These are phyloP conservation scores for Drosophila obscura DNA, from an alignment of 1,140 invertebrate genomes.

Conservation along the genomic window DNA sequence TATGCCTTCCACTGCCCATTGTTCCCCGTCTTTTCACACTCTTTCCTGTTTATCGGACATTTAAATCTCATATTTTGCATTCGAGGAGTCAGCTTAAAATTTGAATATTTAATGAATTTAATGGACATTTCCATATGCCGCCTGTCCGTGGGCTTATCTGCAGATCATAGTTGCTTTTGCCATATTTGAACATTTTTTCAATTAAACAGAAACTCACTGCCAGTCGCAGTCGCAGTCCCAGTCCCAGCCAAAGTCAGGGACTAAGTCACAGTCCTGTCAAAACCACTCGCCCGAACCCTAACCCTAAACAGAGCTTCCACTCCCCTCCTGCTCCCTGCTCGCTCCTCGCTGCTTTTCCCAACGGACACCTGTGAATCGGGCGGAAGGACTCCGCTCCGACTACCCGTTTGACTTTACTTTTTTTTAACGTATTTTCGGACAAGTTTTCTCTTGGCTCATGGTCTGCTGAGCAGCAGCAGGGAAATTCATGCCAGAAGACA, in stretches of 20 bases:
- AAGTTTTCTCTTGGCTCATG: constrained; percentile 65
- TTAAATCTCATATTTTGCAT: constrained; percentile 51
- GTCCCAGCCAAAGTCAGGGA: too few relatives aligned
- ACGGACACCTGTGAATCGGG: constrained; percentile 44
- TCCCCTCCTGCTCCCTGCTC: neutral
- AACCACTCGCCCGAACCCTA: too few relatives aligned
- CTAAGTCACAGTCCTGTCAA: too few relatives aligned
- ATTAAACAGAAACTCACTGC: constrained; percentile 33
- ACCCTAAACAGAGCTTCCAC: neutral
- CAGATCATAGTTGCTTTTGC: constrained; percentile 22
- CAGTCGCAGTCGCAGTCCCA: too few relatives aligned
- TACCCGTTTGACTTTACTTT: constrained; percentile 21
- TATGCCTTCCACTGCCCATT: constrained; percentile 1
- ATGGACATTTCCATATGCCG: constrained; percentile 18
- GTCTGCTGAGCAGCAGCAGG: constrained; percentile 50
- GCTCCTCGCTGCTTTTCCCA: constrained; percentile 23
- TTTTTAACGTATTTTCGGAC: constrained; percentile 67
- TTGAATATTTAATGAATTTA: constrained; percentile 60
- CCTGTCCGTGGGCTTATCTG: constrained; percentile 13
- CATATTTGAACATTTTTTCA: constrained; percentile 28
- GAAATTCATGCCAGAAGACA: constrained; percentile 48
- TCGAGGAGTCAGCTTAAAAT: constrained; percentile 61
- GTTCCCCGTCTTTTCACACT: constrained; percentile 29
- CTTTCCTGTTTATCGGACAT: constrained; percentile 52
- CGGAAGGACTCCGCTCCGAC: neutral